These are phyloP conservation scores for Thalassoma bifasciatum DNA, from an alignment of 2,113 vertebrate species.

Conservation along the genomic window DNA sequence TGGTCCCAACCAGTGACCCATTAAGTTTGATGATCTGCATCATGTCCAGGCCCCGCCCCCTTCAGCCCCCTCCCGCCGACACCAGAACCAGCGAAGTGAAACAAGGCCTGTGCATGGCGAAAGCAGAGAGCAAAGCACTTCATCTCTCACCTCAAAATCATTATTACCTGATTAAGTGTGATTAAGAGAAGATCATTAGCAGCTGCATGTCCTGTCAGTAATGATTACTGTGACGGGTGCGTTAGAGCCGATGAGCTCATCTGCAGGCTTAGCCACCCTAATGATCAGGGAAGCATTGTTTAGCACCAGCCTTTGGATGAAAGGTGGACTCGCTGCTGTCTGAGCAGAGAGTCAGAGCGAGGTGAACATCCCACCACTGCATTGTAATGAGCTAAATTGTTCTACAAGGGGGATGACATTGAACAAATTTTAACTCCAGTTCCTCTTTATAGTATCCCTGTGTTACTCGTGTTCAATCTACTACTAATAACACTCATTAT, in stretches of 20 bases:
- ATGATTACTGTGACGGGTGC: slow-evolving; percentile 81
- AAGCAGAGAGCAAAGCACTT: slow-evolving; percentile 66
- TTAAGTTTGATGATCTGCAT: neutral
- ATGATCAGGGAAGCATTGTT: slow-evolving; percentile 80
- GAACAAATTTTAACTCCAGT: slow-evolving; percentile 46
- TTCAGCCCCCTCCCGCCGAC: slow-evolving; percentile 4
- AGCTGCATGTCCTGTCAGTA: slow-evolving; percentile 87
- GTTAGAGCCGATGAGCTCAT: slow-evolving; percentile 71
- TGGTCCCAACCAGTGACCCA: slow-evolving; percentile 29
- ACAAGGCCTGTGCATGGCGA: slow-evolving; percentile 58
- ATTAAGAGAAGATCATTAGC: slow-evolving; percentile 87
- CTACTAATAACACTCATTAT: slow-evolving; percentile 10
- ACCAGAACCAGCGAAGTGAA: slow-evolving; percentile 55
- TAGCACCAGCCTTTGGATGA: slow-evolving; percentile 56
- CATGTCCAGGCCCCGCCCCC: slow-evolving; percentile 30
- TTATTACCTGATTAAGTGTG: slow-evolving; percentile 86
- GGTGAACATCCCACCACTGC: slow-evolving; percentile 52
- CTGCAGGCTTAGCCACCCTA: slow-evolving; percentile 63
- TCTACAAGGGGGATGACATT: slow-evolving; percentile 63
- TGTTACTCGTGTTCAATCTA: slow-evolving; percentile 53
- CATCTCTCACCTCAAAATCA: slow-evolving; percentile 81
- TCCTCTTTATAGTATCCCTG: slow-evolving; percentile 21
- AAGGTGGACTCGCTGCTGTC: slow-evolving; percentile 45
- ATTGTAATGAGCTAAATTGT: slow-evolving; percentile 62
- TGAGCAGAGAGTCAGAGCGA: slow-evolving; percentile 62